A percentile compares a stretch with the other conserved stretches of the same genome.
Evolutionary conservation across 2,113 vertebrate genomes (phyloP).

Genomic region (Phylloscopus whistleri): DNA sequence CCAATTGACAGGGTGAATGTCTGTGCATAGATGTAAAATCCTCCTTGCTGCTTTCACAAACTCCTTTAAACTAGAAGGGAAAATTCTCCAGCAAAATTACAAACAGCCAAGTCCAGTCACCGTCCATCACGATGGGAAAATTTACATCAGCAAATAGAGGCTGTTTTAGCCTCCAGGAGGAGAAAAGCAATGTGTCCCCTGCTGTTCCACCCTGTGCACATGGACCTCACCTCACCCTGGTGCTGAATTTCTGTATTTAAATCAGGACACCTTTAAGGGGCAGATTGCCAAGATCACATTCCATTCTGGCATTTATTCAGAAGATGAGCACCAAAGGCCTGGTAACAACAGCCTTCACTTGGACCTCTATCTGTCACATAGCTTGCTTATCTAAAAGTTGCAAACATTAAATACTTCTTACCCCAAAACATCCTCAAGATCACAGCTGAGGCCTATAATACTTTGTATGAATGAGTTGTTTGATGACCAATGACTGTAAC

Average conservation of each 20-base stretch:
- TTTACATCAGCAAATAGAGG: neutral
- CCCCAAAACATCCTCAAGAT: neutral
- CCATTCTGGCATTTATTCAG: neutral
- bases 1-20: neutral
- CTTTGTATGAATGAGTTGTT: neutral
- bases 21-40: neutral
- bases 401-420: neutral
- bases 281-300: neutral
- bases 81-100: neutral
- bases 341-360: neutral
- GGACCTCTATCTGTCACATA: neutral
- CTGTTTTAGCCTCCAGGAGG: neutral
- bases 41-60: neutral
- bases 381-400: neutral
- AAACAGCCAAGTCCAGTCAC: neutral
- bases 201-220: neutral
- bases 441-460: neutral
- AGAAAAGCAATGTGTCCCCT: neutral
- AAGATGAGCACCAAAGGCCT: neutral
- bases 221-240: neutral
- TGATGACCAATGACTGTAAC: neutral
- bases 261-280: neutral
- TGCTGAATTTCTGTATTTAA: neutral
- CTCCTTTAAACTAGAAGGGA: neutral
- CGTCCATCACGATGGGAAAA: neutral